These are phyloP conservation scores for Myotis brandtii DNA, from an alignment of 2,113 vertebrate genomes.

Conservation along the genomic window DNA sequence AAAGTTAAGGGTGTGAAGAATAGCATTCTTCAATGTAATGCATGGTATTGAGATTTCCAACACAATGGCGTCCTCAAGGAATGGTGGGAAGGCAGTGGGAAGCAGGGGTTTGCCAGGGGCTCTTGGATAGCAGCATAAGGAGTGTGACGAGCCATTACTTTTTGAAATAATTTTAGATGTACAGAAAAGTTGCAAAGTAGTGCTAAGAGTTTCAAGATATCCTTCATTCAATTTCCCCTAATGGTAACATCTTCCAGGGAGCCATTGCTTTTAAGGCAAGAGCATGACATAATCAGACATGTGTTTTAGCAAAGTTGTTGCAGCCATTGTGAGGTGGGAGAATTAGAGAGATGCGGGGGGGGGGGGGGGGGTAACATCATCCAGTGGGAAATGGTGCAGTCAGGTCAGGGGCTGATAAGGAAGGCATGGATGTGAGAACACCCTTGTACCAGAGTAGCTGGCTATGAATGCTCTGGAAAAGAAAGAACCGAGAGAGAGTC, in stretches of 20 bases:
- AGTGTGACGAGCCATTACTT: not conserved
- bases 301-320: not conserved
- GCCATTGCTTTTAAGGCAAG: slow-evolving; percentile 22
- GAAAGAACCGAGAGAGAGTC: not conserved
- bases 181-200: not conserved
- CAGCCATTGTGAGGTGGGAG: not conserved
- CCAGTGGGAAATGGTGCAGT: not conserved
- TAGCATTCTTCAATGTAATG: not conserved
- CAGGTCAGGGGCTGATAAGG: not conserved
- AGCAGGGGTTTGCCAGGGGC: not conserved
- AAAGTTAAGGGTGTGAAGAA: not conserved
- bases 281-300: not conserved
- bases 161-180: not conserved
- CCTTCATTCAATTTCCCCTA: not conserved
- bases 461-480: not conserved
- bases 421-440: not conserved
- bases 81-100: not conserved
- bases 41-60: not conserved
- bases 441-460: not conserved
- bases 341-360: not conserved
- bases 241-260: not conserved
- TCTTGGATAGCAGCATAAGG: not conserved
- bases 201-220: not conserved
- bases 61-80: not conserved
- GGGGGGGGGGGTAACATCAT: not conserved